Evolutionary conservation across 1,140 invertebrate genomes (phyloP).

Genomic region (Rhopalosiphum padi): DNA sequence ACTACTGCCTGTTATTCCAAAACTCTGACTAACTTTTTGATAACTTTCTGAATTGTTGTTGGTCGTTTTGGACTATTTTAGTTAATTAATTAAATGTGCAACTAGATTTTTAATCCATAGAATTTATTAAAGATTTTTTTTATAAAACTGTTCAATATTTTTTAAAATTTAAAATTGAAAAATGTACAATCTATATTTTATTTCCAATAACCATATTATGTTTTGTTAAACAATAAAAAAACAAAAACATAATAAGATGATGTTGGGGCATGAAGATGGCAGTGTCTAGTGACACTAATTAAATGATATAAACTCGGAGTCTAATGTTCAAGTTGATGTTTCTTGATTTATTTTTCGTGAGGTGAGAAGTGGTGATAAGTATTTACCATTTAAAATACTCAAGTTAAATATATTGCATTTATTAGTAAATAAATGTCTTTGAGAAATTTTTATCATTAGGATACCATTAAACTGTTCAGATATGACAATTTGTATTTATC

Average conservation of each 20-base stretch:
- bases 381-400: not conserved
- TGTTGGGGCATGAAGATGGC: too few relatives aligned
- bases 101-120: too few relatives aligned
- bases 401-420: not conserved
- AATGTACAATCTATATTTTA: not conserved
- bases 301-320: too few relatives aligned
- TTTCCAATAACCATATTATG: too few relatives aligned
- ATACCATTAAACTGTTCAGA: not conserved
- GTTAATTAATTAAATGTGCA: too few relatives aligned
- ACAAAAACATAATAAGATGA: too few relatives aligned
- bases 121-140: too few relatives aligned
- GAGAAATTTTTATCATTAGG: not conserved
- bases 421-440: not conserved
- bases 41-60: not conserved
- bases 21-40: not conserved
- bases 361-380: fast-evolving
- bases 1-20: too few relatives aligned
- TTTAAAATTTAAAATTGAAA: not conserved
- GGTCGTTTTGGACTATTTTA: too few relatives aligned
- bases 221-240: not conserved
- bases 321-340: not conserved
- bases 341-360: not conserved
- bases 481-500: not conserved
- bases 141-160: not conserved
- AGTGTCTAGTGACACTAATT: too few relatives aligned